Conservation (phyloP, 1,140 invertebrate genomes). For the Diabrotica undecimpunctata region DNA sequence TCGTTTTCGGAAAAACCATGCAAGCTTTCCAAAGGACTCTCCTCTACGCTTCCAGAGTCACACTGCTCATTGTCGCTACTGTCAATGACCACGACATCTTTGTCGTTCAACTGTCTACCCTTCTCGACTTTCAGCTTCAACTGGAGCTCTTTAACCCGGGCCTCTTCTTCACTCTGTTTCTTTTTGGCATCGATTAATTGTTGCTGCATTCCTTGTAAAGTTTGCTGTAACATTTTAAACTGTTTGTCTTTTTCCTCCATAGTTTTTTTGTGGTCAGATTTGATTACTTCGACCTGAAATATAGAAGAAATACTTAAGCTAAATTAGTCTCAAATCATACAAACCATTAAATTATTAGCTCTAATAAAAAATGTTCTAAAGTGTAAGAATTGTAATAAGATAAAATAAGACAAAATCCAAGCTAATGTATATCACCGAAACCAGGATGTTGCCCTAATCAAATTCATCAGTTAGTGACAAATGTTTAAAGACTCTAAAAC, state of each 20-base stretch:
- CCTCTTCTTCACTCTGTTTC: slow-evolving; percentile 60
- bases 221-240: slow-evolving; percentile 70
- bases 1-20: slow-evolving; percentile 45
- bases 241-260: slow-evolving; percentile 68
- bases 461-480: no score
- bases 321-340: neutral
- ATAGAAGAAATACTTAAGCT: neutral
- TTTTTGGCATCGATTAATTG: slow-evolving; percentile 63
- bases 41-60: slow-evolving; percentile 29
- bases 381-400: neutral
- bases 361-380: no score
- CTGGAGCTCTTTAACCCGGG: slow-evolving; percentile 58
- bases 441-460: no score
- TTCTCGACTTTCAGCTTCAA: slow-evolving; percentile 51
- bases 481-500: no score
- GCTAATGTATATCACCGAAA: no score
- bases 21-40: slow-evolving; percentile 30
- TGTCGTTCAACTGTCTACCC: slow-evolving; percentile 26
- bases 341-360: neutral
- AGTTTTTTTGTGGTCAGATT: slow-evolving; percentile 67
- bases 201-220: slow-evolving; percentile 76
- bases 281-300: slow-evolving; percentile 57
- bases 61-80: slow-evolving; percentile 40
- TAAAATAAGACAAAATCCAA: neutral
- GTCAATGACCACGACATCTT: slow-evolving; percentile 43